phyloP scores from a whole-genome alignment of 2,888 invertebrate genomes.

The Craniophora ligustri region DNA sequence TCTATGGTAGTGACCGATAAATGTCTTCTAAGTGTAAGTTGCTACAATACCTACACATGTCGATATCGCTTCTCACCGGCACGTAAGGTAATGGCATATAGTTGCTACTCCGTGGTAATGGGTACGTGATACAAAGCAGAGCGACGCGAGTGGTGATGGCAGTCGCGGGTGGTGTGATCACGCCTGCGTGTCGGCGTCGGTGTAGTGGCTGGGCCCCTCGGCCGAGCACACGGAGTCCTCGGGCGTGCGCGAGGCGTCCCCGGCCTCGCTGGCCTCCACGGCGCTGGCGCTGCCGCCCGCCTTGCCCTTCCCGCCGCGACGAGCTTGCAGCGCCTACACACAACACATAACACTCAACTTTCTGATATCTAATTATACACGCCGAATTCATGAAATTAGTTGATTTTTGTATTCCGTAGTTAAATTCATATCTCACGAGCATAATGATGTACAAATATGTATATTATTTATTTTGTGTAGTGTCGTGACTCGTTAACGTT shows the following conservation, averaged over 20 bases:
- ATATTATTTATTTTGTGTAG: constrained; percentile 3
- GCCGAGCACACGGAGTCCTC: constrained; percentile 97
- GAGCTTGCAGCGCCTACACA: constrained; percentile 92
- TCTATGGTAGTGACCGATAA: no score
- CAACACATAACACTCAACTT: constrained; percentile 4
- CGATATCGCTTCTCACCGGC: no score
- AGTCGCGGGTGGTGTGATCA: constrained; percentile 58
- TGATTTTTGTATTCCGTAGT: constrained; percentile 36
- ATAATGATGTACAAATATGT: constrained; percentile 1
- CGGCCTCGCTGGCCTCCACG: constrained; percentile 91
- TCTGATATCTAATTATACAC: not conserved
- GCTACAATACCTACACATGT: no score
- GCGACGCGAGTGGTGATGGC: constrained; percentile 45
- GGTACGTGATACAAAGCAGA: constrained; percentile 2
- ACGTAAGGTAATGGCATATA: not conserved
- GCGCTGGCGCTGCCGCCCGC: constrained; percentile 84
- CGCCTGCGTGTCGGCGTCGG: constrained; percentile 87
- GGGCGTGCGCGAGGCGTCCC: constrained; percentile 95
- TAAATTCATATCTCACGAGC: not conserved
- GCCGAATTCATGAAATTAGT: constrained; percentile 39
- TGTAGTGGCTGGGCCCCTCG: constrained; percentile 93
- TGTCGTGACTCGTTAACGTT: constrained; percentile 13
- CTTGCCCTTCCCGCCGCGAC: constrained; percentile 87
- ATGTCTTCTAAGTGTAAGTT: no score
- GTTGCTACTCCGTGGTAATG: constrained; percentile 5